Evolutionary conservation across 2,888 invertebrate genomes (phyloP).

Genomic region (Lasius platythorax): DNA sequence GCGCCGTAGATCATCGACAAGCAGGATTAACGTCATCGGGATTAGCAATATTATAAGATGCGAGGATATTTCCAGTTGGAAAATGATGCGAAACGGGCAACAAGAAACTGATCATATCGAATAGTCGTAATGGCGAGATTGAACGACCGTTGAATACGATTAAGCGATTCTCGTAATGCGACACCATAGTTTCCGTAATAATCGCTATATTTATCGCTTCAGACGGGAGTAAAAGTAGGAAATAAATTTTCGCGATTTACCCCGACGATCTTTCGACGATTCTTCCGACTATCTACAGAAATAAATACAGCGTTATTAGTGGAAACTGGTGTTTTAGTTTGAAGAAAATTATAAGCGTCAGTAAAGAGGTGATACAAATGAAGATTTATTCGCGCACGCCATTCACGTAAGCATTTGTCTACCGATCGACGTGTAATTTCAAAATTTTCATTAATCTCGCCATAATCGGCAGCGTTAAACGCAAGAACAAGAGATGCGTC

Average conservation of each 20-base stretch:
- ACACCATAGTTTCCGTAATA: not conserved
- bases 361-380: not conserved
- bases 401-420: not conserved
- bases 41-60: slow-evolving; percentile 31
- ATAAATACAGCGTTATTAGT: not conserved
- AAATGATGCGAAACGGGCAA: not conserved
- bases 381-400: not conserved
- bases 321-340: not conserved
- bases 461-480: not conserved
- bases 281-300: not conserved
- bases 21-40: slow-evolving; percentile 45
- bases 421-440: not conserved
- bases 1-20: slow-evolving; percentile 43
- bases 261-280: not conserved
- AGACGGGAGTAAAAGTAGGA: not conserved
- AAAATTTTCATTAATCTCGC: not conserved
- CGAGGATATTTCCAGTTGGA: slow-evolving; percentile 11
- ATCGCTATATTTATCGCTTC: not conserved
- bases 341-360: not conserved
- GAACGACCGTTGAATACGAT: not conserved
- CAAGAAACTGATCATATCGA: not conserved
- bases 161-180: not conserved
- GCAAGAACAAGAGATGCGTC: slow-evolving; percentile 52
- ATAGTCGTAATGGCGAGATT: slow-evolving; percentile 18
- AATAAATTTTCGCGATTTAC: not conserved